Evolutionary conservation across 2,797 vertebrate species (phyloP).

Genomic region (Mycteria americana): DNA sequence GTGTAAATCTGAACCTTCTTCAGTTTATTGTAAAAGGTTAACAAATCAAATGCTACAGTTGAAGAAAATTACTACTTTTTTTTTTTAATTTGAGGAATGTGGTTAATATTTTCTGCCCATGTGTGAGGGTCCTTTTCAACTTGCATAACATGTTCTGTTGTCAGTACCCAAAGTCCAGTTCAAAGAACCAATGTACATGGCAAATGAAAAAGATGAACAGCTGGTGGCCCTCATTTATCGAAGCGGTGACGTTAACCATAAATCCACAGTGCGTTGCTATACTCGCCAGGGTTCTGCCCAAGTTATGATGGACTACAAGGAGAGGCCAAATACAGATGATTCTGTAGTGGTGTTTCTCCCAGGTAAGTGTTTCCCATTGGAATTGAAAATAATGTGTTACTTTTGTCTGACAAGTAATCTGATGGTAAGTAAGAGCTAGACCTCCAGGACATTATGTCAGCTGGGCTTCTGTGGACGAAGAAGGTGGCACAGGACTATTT

Average conservation of each 20-base stretch:
- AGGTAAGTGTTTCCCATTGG: slow-evolving; percentile 62
- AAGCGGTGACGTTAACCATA: slow-evolving; percentile 79
- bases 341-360: slow-evolving; percentile 82
- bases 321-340: slow-evolving; percentile 82
- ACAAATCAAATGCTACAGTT: neutral
- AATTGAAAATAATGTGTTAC: neutral
- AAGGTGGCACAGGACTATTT: neutral
- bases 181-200: slow-evolving; percentile 77
- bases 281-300: slow-evolving; percentile 85
- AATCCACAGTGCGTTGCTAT: slow-evolving; percentile 79
- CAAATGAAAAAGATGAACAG: slow-evolving; percentile 81
- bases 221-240: slow-evolving; percentile 76
- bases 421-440: neutral
- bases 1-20: neutral
- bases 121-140: neutral
- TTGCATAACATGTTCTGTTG: neutral
- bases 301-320: slow-evolving; percentile 84
- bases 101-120: neutral
- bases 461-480: neutral
- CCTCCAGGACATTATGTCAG: neutral
- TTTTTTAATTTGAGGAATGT: neutral
- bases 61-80: neutral
- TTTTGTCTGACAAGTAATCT: neutral
- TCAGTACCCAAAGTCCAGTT: slow-evolving; percentile 85
- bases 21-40: neutral